Evolutionary conservation across 2,888 invertebrate species (phyloP).

Genomic region (Philaethria dido): DNA sequence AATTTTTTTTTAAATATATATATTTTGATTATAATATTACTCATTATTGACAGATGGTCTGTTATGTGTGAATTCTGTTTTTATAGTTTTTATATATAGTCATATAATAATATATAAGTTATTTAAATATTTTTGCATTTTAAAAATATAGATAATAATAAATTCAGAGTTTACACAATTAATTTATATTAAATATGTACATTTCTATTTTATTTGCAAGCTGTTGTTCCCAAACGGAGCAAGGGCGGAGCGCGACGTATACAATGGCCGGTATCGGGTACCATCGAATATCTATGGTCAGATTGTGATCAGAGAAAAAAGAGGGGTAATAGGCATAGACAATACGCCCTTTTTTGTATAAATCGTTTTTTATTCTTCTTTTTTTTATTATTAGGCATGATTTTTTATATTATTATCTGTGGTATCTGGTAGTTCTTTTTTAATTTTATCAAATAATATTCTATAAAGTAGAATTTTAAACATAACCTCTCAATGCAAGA

Average conservation of each 20-base stretch:
- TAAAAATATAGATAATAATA: background rate
- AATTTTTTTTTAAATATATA: background rate
- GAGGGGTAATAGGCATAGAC: slow-evolving; percentile 59
- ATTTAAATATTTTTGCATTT: background rate
- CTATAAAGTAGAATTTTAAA: slow-evolving; percentile 2
- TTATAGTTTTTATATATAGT: background rate
- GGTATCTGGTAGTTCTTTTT: slow-evolving; percentile 1
- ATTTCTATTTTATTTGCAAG: slow-evolving; percentile 71
- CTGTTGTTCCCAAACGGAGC: slow-evolving; percentile 69
- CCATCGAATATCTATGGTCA: slow-evolving; percentile 68
- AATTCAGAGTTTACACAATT: slow-evolving; percentile 34
- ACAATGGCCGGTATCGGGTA: slow-evolving; percentile 71
- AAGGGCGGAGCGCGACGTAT: slow-evolving; percentile 68
- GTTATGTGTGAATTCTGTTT: slow-evolving; percentile 36
- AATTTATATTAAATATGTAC: slow-evolving; percentile 40
- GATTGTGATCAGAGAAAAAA: slow-evolving; percentile 62
- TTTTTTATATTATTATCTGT: slow-evolving; percentile 28
- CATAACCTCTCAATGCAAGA: slow-evolving; percentile 19
- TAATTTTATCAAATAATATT: background rate
- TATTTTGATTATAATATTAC: background rate
- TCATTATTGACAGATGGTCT: slow-evolving; percentile 33
- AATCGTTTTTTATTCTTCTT: slow-evolving; percentile 24
- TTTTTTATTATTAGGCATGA: slow-evolving; percentile 33
- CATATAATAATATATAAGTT: background rate
- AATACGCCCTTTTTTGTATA: slow-evolving; percentile 26